Conservation (phyloP, 1,140 invertebrate genomes). For the Myzus persicae region DNA sequence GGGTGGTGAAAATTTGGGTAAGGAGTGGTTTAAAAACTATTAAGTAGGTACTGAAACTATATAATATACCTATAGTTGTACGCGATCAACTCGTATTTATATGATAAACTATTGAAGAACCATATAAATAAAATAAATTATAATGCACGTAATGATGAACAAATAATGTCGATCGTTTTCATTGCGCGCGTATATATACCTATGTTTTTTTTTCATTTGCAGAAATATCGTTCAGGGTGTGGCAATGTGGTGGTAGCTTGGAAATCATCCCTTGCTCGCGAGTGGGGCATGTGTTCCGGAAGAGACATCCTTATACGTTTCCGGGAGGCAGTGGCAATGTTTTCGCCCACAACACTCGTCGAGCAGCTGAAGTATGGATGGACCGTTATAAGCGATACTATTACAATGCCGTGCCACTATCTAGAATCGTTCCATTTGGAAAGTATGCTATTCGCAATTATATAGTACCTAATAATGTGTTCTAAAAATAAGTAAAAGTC, state of each 20-base stretch:
- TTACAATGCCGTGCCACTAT: conserved; percentile 85
- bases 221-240: conserved; percentile 83
- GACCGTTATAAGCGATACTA: conserved; percentile 94
- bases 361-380: conserved; percentile 96
- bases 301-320: conserved; percentile 95
- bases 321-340: conserved; percentile 91
- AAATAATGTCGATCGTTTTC: not conserved
- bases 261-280: conserved; percentile 94
- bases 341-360: conserved; percentile 85
- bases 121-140: not conserved
- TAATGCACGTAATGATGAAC: not conserved
- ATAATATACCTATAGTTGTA: too few species aligned
- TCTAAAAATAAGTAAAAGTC: not conserved
- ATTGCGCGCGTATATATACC: not conserved
- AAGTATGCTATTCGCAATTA: conserved; percentile 73
- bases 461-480: not conserved
- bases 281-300: conserved; percentile 90
- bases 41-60: not conserved
- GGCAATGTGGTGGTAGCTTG: conserved; percentile 94
- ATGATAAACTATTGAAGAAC: not conserved
- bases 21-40: conserved; percentile 39
- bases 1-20: conserved; percentile 86
- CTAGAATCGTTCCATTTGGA: conserved; percentile 86
- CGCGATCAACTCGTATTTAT: not conserved
- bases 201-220: conserved; percentile 55